Percentiles rank a stretch among this genome's conserved stretches.
These are phyloP conservation scores for Luidia sarsii DNA, from an alignment of 53 echinoderm and acorn worm species.

Conservation along the genomic window DNA sequence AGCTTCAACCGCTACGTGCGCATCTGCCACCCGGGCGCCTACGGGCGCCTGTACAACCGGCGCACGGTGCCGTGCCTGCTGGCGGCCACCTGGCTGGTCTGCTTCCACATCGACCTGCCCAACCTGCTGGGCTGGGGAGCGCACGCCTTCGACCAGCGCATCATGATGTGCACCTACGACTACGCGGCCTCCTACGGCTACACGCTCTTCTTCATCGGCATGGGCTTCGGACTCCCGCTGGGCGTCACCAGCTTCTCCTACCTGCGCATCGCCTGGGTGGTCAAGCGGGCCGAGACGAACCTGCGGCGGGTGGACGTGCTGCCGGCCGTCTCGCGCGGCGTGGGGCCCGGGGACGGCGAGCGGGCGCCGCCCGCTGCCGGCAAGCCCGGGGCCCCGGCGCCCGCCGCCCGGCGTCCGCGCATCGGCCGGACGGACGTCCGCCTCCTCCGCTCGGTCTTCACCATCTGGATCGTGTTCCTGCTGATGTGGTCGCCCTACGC, in stretches of 20 bases:
- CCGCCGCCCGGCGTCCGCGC: neutral
- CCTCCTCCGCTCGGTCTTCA: constrained; percentile 68
- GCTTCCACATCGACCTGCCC: constrained; percentile 83
- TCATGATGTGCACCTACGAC: constrained; percentile 87
- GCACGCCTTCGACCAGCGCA: constrained; percentile 70
- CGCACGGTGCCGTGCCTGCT: constrained; percentile 69
- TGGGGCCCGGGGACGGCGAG: neutral
- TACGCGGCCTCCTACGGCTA: constrained; percentile 72
- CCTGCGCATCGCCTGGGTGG: constrained; percentile 58
- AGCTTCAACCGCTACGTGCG: constrained; percentile 83
- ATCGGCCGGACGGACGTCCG: constrained; percentile 35
- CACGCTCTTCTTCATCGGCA: constrained; percentile 71
- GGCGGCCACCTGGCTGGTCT: constrained; percentile 63
- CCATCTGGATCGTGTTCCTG: constrained; percentile 74
- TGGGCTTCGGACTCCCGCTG: constrained; percentile 68
- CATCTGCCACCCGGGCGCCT: constrained; percentile 72
- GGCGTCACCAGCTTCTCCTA: constrained; percentile 66
- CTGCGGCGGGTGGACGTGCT: constrained; percentile 31
- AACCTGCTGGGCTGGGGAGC: constrained; percentile 87
- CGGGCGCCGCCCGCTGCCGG: too few species aligned
- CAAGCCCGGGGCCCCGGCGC: neutral
- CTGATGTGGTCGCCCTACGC: constrained; percentile 92
- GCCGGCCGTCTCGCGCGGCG: neutral
- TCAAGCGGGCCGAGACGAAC: constrained; percentile 27
- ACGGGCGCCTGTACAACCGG: constrained; percentile 70